Base-by-base conservation (phyloP, 2,113 vertebrate species). In the Phyllopteryx taeniolatus region DNA sequence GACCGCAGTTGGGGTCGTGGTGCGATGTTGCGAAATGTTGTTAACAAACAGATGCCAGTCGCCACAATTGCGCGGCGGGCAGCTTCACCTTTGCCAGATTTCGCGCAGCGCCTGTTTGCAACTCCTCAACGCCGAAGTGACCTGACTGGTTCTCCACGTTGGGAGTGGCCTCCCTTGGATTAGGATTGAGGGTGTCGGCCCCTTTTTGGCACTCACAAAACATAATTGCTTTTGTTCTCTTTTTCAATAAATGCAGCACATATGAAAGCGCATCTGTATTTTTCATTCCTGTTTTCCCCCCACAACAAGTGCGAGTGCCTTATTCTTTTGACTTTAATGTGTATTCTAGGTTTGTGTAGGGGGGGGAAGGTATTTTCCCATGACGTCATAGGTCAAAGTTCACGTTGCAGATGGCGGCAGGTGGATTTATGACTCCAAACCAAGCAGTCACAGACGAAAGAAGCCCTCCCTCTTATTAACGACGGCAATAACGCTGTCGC, bases 91-190 rank as follows among this genome's bases (percentile, higher is more conserved):
- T 71, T 68, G 33, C 35, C 4, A 4, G 68, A 33, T 65, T 10
- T 17, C 17, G 12, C 68, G 19, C 35, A 70, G 35, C 9, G 9
- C 22, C 15, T 39, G 0, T 35, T 15, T 35, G 75, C 47, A 68
- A 51, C 17, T 31, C 15, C 8, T 73, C 66, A 67, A 20, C n/a
- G 39, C 17, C 0, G 15, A 51, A 11, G 72, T 77, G 56, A 61
- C 68, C 70, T 4, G 14, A 83, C 84, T 2, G 15, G 87, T 85
- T 87, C 67, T 69, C 6, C 43, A 14, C 5, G 47, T 39, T 8
- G 11, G 43, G 17, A 35, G 7, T 33, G 3, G 7, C 43, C 57
- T 68, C 13, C 27, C 27, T 59, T 7, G 8, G 11, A 8, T 35
- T 7, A 1, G 46, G 22, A 47, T n/a, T 12, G 4, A 47, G 73